phyloP scores from a whole-genome alignment of 2,797 vertebrate genomes.

The Manis pentadactyla region DNA sequence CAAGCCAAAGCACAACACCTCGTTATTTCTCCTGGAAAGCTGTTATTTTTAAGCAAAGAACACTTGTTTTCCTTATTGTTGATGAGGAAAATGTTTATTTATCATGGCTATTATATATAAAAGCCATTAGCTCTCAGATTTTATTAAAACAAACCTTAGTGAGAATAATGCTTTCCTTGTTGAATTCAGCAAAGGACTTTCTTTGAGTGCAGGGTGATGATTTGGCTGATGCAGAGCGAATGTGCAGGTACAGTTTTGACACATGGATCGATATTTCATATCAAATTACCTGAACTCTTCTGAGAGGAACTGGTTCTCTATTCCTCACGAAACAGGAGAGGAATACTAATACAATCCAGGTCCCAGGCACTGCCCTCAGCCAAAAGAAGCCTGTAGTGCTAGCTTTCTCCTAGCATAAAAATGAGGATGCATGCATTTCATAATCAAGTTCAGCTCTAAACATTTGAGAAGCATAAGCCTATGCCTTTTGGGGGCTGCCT shows the following conservation, averaged over 20 bases:
- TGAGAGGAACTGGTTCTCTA: conserved; percentile 44
- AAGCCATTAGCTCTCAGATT: conserved; percentile 36
- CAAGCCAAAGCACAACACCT: background rate
- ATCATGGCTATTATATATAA: background rate
- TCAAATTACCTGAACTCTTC: conserved; percentile 44
- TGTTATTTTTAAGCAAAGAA: conserved; percentile 30
- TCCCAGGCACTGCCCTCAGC: conserved; percentile 46
- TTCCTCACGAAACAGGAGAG: background rate
- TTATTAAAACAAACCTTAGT: conserved; percentile 37
- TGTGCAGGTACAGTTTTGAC: conserved; percentile 35
- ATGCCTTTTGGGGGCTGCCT: conserved; percentile 41
- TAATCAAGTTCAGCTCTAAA: conserved; percentile 12
- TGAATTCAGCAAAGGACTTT: conserved; percentile 17
- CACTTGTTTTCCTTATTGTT: conserved; percentile 30
- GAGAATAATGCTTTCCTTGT: conserved; percentile 22
- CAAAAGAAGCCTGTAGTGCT: conserved; percentile 4
- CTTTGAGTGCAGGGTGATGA: conserved; percentile 50
- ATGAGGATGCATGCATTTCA: background rate
- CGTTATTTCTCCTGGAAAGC: background rate
- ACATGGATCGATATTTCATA: conserved; percentile 59
- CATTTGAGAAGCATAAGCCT: background rate
- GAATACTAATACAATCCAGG: conserved; percentile 55
- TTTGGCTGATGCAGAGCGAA: conserved; percentile 33
- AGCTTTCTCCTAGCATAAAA: conserved; percentile 21
- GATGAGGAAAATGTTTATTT: conserved; percentile 34